Base-by-base conservation (phyloP, 2,888 invertebrate species). In the Lathronympha strigana region DNA sequence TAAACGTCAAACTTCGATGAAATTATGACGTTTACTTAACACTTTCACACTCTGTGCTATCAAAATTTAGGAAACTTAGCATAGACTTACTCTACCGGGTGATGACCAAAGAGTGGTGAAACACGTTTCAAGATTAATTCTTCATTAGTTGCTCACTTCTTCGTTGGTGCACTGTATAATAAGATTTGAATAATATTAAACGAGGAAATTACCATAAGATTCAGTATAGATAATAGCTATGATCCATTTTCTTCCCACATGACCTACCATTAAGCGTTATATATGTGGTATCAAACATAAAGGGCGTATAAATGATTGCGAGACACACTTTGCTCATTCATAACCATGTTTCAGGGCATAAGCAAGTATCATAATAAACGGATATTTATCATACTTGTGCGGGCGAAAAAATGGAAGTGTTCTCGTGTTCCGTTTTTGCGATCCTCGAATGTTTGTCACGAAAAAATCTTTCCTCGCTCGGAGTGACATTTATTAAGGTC, bases 371-470 rank as follows among this genome's bases (percentile, higher is more conserved):
- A 75, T 76, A 76, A 79, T 69, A 76, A 77, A 80, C 71, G 75
- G 68, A 71, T 74, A 69, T 77, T 78, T 78, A 76, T 80, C 73
- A 78, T 79, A 75, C 79, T 72, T 72, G 73, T 69, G 75, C 76
- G 74, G 74, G 73, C 69, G 71, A 78, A 78, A 81, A 78, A 76
- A 76, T 71, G 66, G 47, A 49, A 45, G 47, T 33, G 50, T 57
- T 36, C 49, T 51, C 53, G 57, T 60, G 47, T 49, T 69, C 68
- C 71, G 70, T 77, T 77, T 78, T 75, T 71, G 71, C 68, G 69
- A 68, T 66, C 73, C 69, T 68, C 68, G 50, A 67, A 70, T 66
- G 71, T 67, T 71, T 71, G 64, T 60, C 64, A 60, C 53, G 53
- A 60, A 64, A 58, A 64, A 63, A 53, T 60, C 51, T 60, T 60